Conservation (phyloP, 2,888 invertebrate species). For the Spialia ferax region DNA sequence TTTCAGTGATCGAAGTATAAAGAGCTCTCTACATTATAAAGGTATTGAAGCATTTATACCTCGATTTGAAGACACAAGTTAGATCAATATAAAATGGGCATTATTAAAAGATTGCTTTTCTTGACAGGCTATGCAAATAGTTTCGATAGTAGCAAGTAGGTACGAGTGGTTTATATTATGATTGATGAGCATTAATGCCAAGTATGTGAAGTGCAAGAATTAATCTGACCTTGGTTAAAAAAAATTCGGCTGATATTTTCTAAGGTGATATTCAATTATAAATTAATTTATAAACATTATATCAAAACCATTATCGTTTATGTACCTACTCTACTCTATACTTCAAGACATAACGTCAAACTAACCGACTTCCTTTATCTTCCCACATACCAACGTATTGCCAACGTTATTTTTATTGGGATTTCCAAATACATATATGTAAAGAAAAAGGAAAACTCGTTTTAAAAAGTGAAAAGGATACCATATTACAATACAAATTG, state of each 20-base stretch:
- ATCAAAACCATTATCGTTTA: no score
- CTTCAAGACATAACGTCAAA: no score
- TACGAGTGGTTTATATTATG: constrained; percentile 69
- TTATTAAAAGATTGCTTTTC: background rate
- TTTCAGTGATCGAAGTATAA: background rate
- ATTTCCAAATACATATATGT: background rate
- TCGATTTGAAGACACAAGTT: background rate
- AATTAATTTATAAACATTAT: no score
- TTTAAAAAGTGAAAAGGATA: constrained; percentile 8
- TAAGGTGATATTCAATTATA: background rate
- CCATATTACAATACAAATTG: constrained; percentile 32
- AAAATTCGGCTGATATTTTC: background rate
- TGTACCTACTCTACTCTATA: no score
- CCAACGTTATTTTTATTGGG: no score
- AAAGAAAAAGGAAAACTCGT: background rate
- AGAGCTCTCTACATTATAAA: constrained; percentile 3
- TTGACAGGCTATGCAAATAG: constrained; percentile 8
- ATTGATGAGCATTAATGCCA: constrained; percentile 69
- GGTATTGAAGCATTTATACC: background rate
- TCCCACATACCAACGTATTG: no score
- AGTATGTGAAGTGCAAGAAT: constrained; percentile 60
- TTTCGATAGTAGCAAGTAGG: constrained; percentile 55
- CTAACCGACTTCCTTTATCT: no score
- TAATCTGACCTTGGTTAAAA: constrained; percentile 47
- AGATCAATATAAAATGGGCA: background rate